These are phyloP conservation scores for Amiota mariae DNA, from an alignment of 2,888 invertebrate genomes.

Conservation along the genomic window DNA sequence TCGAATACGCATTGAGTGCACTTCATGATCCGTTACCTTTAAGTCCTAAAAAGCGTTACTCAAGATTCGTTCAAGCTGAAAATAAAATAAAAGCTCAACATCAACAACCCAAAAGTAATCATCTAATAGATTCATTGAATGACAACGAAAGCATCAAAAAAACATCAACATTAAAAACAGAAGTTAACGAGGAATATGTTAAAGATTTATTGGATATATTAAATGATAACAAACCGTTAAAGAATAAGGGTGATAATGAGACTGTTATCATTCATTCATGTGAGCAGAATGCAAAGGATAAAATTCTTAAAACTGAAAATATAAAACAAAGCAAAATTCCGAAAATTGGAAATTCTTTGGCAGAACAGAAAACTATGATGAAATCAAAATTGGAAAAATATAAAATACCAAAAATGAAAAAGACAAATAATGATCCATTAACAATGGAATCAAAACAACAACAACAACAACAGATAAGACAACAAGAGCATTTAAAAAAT, in stretches of 20 bases:
- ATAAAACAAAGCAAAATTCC: neutral
- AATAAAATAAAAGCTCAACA: neutral
- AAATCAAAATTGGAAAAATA: neutral
- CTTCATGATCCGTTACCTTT: neutral
- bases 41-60: conserved; percentile 3
- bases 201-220: no score
- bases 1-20: conserved; percentile 3
- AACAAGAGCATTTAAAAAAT: no score
- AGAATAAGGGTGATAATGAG: no score
- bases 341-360: neutral
- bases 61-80: neutral
- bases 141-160: no score
- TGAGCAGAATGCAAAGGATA: no score
- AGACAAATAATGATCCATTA: neutral
- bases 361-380: neutral
- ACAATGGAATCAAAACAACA: no score
- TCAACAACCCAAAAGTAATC: neutral
- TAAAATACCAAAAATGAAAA: conserved; percentile 14
- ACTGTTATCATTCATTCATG: no score
- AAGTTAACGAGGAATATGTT: no score
- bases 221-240: no score
- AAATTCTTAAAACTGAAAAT: neutral
- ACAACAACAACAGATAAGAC: no score
- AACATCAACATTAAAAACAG: no score
- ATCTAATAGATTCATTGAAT: neutral